Percentiles rank a stretch among this genome's conserved stretches.
Conservation (phyloP, 1,140 invertebrate species). For the Solenopsis fugax region DNA sequence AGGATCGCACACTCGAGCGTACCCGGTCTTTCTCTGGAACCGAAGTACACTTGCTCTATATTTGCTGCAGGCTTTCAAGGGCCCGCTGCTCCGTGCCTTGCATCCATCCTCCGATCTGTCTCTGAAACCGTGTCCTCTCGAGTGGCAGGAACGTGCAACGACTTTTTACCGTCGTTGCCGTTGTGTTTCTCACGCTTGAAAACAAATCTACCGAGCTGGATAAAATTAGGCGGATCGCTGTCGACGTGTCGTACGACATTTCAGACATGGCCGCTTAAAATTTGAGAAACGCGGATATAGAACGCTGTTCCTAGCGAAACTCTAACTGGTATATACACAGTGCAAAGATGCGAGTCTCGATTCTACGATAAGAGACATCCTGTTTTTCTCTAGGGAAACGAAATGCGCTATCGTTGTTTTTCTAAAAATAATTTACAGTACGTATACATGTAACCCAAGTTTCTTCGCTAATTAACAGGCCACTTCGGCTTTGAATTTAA, state of each 20-base stretch:
- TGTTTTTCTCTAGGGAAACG: background rate
- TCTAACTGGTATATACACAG: background rate
- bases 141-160: constrained; percentile 23
- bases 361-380: background rate
- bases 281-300: background rate
- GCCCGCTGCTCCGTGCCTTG: constrained; percentile 56
- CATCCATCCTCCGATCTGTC: constrained; percentile 3
- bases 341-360: background rate
- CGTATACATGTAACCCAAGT: background rate
- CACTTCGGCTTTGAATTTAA: background rate
- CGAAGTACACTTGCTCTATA: constrained; percentile 68
- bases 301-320: background rate
- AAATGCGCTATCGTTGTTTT: background rate
- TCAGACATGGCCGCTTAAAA: background rate
- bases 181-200: constrained; percentile 3
- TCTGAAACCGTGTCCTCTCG: constrained; percentile 34
- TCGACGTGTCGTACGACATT: background rate
- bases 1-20: constrained; percentile 49
- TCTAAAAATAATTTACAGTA: background rate
- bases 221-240: constrained; percentile 10
- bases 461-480: background rate
- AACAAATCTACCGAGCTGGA: constrained; percentile 32
- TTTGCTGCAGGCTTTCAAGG: constrained; percentile 65
- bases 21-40: constrained; percentile 56
- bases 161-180: constrained; percentile 13